Base-by-base conservation (phyloP, 2,888 invertebrate species). In the Drosophila diplacantha region DNA sequence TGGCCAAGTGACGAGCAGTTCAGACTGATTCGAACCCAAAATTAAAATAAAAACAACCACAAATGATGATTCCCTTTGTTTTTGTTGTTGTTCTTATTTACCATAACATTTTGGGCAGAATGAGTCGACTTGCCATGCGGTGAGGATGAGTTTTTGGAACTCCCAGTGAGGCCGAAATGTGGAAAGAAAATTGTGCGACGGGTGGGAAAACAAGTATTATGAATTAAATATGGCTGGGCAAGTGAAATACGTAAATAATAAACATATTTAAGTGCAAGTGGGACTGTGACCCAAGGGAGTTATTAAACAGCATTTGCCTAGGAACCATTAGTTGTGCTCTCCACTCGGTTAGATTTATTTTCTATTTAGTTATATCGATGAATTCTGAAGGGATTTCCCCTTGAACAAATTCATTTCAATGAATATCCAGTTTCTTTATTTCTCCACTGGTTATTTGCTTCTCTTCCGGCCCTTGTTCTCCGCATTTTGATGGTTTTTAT, bases 11-110 rank as follows among this genome's bases (percentile, higher is more conserved):
- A 35, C 5, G 9, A 5, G 37, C 37, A 37, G 16, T 37, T 37
- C 3, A 11, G 9, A 14, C 29, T 29, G 18, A 44, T 29, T 46
- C 5, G 0, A 46, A 0, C 20, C 12, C 5, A 31, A 44, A 31
- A 31, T 20, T 12, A 5, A 46, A 46, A 46, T 20, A 31, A 46
- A 14, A 46, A 18, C 44, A 9, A 46, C 44, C 20, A 31, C 31
- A 44, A 44, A 29, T 20, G 29, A 29, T 14, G 44, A 20, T 31
- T 46, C 44, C 44, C 44, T 46, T 44, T 31, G 18, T 20, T 8
- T 31, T 46, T 20, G 31, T 46, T 46, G 44, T 46, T 20, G 31
- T 5, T 31, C 44, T 20, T 20, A 20, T 46, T 46, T 31, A 14
- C 5, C 3, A 20, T 18, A 8, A 14, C 0, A 31, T 31, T 31